Base-by-base conservation (phyloP, 2,888 invertebrate species). In the Hemaris fuciformis region DNA sequence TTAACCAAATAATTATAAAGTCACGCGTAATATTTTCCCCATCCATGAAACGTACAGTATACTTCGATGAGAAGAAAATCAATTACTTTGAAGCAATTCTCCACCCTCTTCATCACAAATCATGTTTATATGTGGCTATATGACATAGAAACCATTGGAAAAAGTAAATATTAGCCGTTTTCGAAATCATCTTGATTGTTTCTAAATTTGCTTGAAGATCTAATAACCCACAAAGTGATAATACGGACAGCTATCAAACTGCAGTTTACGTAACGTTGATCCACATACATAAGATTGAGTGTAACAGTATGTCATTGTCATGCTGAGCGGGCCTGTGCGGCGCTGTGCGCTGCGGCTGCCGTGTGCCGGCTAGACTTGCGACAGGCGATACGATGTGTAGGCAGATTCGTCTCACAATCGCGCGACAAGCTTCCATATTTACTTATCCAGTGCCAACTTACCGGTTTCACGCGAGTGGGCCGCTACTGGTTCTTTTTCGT, bases 371-470 rank as follows among this genome's bases (percentile, higher is more conserved):
- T 60, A 53, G 60, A 60, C 60, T 60, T 60, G 57, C 61, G 57
- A 57, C 59, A 59, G 62, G 70, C 60, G 61, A 66, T 67, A 62
- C 68, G 68, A 73, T 74, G 89, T 87, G 91, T 91, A 88, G 91
- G 91, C 83, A 86, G 89, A 85, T 84, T 83, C 80, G 85, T 85
- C 84, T 80, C 85, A 86, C 83, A 84, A 84, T 80, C 83, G 74
- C 74, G 66, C 74, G 79, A 83, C 91, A 89, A 89, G 87, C 88
- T 90, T 87, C 90, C 91, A 90, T 91, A 91, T 91, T 89, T 86
- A 91, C 85, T 82, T 82, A 84, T 77, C 81, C 81, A 80, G 80
- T 80, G 84, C 81, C 85, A 85, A 84, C 84, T 82, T 90, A 90
- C 90, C 90, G 89, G 91, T 91, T 88, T 81, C 77, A 76, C 79